Evolutionary conservation across 2,113 vertebrate species (phyloP).

Genomic region (Pithys albifrons): DNA sequence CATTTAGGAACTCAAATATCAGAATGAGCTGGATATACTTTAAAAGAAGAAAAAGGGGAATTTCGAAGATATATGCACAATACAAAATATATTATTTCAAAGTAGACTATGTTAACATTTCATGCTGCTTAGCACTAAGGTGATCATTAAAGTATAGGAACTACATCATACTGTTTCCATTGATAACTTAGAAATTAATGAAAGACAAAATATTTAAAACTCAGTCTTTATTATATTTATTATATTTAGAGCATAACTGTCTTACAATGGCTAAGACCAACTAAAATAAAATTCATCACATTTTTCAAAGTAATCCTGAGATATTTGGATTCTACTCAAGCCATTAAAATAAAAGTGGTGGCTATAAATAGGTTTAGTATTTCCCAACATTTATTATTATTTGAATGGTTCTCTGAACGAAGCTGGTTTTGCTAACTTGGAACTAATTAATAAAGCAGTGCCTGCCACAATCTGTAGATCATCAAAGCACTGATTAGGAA

Average conservation of each 20-base stretch:
- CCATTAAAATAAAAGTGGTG: not conserved
- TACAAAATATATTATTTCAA: not conserved
- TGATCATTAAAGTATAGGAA: not conserved
- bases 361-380: not conserved
- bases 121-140: not conserved
- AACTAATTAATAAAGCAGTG: constrained; percentile 1
- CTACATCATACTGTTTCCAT: not conserved
- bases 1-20: not conserved
- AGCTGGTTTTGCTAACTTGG: not conserved
- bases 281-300: not conserved
- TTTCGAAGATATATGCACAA: not conserved
- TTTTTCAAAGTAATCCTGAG: not conserved
- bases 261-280: not conserved
- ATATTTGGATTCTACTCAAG: not conserved
- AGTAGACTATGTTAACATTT: not conserved
- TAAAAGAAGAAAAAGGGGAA: not conserved
- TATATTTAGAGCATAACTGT: not conserved
- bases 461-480: not conserved
- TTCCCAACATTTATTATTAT: not conserved
- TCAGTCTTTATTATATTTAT: not conserved
- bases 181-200: not conserved
- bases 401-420: not conserved
- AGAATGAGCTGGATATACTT: not conserved
- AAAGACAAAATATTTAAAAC: not conserved
- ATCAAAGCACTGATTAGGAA: not conserved